Conservation (phyloP, 2,888 invertebrate genomes). For the Hirtodrosophila duncani region DNA sequence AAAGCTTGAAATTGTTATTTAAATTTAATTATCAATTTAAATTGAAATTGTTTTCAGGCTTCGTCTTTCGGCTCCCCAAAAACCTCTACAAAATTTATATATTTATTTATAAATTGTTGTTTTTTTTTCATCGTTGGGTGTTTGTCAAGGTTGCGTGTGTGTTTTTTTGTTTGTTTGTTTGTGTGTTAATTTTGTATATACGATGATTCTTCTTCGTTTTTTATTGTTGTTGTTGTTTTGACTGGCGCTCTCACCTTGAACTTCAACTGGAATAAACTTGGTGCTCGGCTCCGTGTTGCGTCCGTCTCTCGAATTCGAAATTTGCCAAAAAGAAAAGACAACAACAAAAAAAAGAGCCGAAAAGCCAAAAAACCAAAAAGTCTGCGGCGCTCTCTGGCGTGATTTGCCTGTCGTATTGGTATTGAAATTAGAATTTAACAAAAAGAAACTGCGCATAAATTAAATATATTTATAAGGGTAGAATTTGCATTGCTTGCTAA, state of each 20-base stretch:
- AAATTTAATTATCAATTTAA: conserved; percentile 56
- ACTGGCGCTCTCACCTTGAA: conserved; percentile 59
- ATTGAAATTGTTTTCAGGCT: conserved; percentile 40
- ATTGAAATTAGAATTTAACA: conserved; percentile 30
- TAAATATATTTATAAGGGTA: conserved; percentile 4
- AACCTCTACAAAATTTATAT: conserved; percentile 12
- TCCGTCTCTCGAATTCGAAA: conserved; percentile 12
- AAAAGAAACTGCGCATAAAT: conserved; percentile 26
- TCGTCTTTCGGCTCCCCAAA: conserved; percentile 6
- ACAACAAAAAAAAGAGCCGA: neutral
- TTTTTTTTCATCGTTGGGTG: conserved; percentile 22
- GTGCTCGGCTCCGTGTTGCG: conserved; percentile 36
- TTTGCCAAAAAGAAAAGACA: neutral
- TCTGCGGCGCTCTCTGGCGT: conserved; percentile 8
- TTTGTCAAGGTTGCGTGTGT: conserved; percentile 49
- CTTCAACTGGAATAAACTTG: conserved; percentile 70
- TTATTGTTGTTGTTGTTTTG: conserved; percentile 32
- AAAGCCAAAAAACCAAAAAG: too few relatives aligned
- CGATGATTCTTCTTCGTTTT: conserved; percentile 42
- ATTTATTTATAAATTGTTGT: conserved; percentile 4
- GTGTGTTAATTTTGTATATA: conserved; percentile 55
- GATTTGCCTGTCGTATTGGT: conserved; percentile 18
- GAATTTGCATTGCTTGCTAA: conserved; percentile 4
- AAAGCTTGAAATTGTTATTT: conserved; percentile 44
- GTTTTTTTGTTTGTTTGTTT: conserved; percentile 19